These are phyloP conservation scores for Moxostoma hubbsi DNA, from an alignment of 2,797 vertebrate species.

Conservation along the genomic window DNA sequence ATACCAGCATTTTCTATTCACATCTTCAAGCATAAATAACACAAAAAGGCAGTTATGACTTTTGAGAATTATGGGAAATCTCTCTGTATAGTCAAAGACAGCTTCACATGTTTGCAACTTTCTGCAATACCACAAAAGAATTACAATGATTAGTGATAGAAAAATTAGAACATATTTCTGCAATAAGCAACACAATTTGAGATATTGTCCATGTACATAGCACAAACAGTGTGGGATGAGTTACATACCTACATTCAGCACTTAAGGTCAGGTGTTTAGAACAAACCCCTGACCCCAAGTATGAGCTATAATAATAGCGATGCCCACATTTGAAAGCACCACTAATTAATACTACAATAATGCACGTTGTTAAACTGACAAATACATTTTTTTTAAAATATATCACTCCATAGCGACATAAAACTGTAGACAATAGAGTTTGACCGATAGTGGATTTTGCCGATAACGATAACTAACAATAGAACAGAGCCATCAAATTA, in stretches of 20 bases:
- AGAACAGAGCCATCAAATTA: too few relatives aligned
- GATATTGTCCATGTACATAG: too few relatives aligned
- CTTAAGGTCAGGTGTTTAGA: background rate
- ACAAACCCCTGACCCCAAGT: background rate
- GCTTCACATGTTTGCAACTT: background rate
- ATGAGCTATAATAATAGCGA: background rate
- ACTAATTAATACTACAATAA: background rate
- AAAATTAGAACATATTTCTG: too few relatives aligned
- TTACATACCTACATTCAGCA: too few relatives aligned
- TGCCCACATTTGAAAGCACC: too few relatives aligned
- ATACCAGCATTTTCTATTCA: constrained; percentile 99
- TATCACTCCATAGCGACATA: background rate
- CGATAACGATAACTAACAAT: too few relatives aligned
- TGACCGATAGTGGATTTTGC: too few relatives aligned
- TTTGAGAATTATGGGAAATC: background rate
- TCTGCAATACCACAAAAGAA: background rate
- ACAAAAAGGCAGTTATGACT: constrained; percentile 15
- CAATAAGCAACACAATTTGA: too few relatives aligned
- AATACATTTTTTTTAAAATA: background rate
- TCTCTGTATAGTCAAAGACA: background rate
- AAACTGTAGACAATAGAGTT: background rate
- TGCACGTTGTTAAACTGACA: background rate
- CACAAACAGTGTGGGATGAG: too few relatives aligned
- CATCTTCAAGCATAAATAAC: constrained; percentile 78
- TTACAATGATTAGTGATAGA: background rate